Percentiles rank a stretch among this genome's conserved stretches.
These are phyloP conservation scores for Sarcophaga peregrina DNA, from an alignment of 1,140 invertebrate species.

Conservation along the genomic window DNA sequence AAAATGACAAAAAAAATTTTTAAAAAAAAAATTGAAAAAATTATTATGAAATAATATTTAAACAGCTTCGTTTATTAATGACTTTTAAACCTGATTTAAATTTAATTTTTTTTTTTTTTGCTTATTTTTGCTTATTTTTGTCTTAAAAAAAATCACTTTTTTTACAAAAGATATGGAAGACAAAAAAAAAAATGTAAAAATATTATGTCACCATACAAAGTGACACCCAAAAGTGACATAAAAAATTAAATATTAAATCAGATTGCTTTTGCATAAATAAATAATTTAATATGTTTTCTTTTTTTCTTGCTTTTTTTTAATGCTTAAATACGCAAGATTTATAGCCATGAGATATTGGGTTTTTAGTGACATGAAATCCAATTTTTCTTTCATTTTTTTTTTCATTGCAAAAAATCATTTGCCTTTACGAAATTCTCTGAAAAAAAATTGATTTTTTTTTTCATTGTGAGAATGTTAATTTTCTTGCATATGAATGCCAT, in stretches of 20 bases:
- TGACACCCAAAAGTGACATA: background rate
- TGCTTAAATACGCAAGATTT: too few species aligned
- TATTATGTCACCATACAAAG: constrained; percentile 21
- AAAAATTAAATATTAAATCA: constrained; percentile 7
- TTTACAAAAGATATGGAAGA: too few species aligned
- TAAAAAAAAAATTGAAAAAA: background rate
- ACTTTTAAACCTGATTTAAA: background rate
- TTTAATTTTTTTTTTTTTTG: background rate
- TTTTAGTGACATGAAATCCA: too few species aligned
- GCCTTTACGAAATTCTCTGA: too few species aligned
- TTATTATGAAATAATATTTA: background rate
- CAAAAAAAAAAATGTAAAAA: background rate
- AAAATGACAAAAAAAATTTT: background rate
- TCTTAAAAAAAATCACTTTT: too few species aligned
- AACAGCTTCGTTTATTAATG: background rate
- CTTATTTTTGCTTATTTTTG: background rate
- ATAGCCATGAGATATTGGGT: too few species aligned
- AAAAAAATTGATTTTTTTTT: too few species aligned
- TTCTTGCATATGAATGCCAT: too few species aligned
- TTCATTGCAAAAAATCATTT: too few species aligned
- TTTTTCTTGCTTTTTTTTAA: too few species aligned
- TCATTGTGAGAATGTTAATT: too few species aligned
- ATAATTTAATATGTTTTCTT: background rate
- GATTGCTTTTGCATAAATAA: background rate
- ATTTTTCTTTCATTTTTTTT: too few species aligned